A percentile compares a stretch with the other conserved stretches of the same genome.
phyloP scores from a whole-genome alignment of 1,140 invertebrate species.

The Cydia amplana region DNA sequence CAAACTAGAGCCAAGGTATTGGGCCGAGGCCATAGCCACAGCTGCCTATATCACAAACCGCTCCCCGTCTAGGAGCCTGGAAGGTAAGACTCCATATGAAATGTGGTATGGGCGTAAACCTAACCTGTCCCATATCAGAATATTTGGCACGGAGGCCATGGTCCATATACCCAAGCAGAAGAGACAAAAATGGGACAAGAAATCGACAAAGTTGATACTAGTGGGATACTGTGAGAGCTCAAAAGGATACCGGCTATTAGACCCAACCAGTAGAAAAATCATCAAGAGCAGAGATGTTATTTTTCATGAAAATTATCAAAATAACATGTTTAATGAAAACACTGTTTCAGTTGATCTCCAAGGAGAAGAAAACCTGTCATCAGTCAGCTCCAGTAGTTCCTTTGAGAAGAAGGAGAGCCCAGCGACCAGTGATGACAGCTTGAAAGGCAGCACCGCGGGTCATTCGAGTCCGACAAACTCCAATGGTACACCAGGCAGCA shows the following conservation, averaged over 20 bases:
- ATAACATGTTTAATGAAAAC: neutral
- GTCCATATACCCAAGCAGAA: constrained; percentile 59
- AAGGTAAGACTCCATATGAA: constrained; percentile 56
- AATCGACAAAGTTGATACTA: constrained; percentile 51
- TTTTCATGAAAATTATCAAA: constrained; percentile 41
- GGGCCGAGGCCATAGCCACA: constrained; percentile 27
- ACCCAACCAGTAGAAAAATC: constrained; percentile 40
- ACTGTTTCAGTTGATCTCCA: neutral
- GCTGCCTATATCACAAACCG: constrained; percentile 48
- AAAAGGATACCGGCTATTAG: constrained; percentile 55
- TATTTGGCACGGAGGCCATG: constrained; percentile 66
- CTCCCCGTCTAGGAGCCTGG: constrained; percentile 36
- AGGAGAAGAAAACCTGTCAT: neutral
- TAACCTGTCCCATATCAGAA: constrained; percentile 42
- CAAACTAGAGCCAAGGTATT: neutral
- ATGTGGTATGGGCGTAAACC: constrained; percentile 58
- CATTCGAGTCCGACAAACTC: no score
- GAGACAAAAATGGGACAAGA: constrained; percentile 58
- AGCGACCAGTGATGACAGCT: no score
- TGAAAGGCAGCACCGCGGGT: no score
- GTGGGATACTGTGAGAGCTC: constrained; percentile 56
- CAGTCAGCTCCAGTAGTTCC: neutral
- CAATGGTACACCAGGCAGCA: no score
- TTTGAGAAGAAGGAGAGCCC: no score
- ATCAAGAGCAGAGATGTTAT: constrained; percentile 47